Percentiles rank a stretch among this genome's conserved stretches.
Conservation (phyloP, 2,113 vertebrate species). For the Variabilichromis moorii region DNA sequence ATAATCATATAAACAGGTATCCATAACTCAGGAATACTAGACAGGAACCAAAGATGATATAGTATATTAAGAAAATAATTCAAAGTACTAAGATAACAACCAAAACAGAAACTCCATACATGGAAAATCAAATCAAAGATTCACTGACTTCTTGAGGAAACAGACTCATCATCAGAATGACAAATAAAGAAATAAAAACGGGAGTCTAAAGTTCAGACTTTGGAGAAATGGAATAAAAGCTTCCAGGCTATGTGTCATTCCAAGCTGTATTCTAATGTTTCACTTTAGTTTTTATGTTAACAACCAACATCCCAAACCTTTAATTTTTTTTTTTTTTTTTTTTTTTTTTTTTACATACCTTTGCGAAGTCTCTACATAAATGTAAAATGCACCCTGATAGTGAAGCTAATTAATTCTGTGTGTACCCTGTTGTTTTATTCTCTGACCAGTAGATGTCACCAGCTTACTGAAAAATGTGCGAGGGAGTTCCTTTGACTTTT, state of each 20-base stretch:
- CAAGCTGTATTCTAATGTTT: not conserved
- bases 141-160: not conserved
- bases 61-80: not conserved
- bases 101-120: not conserved
- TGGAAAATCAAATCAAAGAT: not conserved
- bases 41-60: not conserved
- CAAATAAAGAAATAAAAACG: not conserved
- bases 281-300: not conserved
- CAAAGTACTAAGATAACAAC: not conserved
- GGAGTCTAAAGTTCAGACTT: not conserved
- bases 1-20: not conserved
- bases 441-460: constrained; percentile 34
- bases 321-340: rapidly evolving
- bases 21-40: not conserved
- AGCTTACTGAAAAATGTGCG: not conserved
- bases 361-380: not conserved
- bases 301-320: not conserved
- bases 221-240: not conserved
- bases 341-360: not conserved
- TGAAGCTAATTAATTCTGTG: not conserved
- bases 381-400: not conserved
- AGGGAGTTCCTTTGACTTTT: not conserved
- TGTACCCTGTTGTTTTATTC: not conserved
- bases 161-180: not conserved
- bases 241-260: not conserved